Evolutionary conservation across 2,888 invertebrate genomes (phyloP), one percentile per base, ranked within the genome.

Genomic region (Trachelus iudaicus): DNA sequence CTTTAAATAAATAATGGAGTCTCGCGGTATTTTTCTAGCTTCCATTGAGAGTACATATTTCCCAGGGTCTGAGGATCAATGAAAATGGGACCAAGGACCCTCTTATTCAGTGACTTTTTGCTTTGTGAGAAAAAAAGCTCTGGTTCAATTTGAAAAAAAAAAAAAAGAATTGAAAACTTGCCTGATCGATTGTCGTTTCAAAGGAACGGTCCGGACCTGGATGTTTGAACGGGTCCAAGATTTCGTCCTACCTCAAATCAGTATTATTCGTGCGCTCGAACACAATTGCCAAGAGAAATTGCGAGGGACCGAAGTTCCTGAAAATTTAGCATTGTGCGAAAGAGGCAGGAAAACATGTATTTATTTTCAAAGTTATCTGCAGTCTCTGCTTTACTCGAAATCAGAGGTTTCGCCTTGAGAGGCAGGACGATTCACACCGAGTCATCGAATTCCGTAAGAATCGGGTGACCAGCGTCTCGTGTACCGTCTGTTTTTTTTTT

Each of bases 371-470:
- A 2, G 0, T 56, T 56, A 6, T 56, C 23, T 2, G 9, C 56
- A 23, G 40, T 56, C 40, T 56, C 23, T 23, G 15, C 23, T 23
- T 56, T 23, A 56, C 56, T 56, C 56, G 56, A 56, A 56, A 23
- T 56, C 23, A 0, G 23, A 56, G 9, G 23, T 56, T 56, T 56
- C 56, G 56, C 9, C 56, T 56, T 23, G 56, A 56, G 56, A 56
- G 9, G 6, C 56, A 23, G 56, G 23, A 56, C 37, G 80, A 77
- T 80, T 80, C 79, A 80, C 80, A 78, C 76, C 80, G 69, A 80
- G 79, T 83, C 81, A 76, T 82, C 79, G 79, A 81, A 83, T 83
- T 82, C 81, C 81, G 73, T 33, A 69, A 78, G 81, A 81, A 76
- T 83, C 80, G 79, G 80, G 75, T 81, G 75, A 80, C 81, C 78